These are phyloP conservation scores for Fregata magnificens DNA, from an alignment of 2,113 vertebrate genomes.

Conservation along the genomic window DNA sequence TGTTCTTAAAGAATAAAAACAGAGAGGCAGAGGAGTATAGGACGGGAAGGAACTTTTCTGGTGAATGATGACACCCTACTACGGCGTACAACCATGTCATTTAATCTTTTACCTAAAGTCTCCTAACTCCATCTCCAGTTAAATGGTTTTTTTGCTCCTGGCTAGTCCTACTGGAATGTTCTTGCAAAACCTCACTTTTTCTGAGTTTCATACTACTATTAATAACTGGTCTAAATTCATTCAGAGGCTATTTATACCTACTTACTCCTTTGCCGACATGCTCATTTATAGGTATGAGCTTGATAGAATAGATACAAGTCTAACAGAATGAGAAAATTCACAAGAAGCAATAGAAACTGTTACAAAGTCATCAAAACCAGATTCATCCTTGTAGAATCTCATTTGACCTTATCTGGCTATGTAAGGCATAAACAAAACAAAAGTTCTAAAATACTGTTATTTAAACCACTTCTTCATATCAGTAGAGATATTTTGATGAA, in stretches of 20 bases:
- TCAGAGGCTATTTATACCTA: neutral
- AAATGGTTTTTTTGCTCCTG: neutral
- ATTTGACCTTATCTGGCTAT: too few species aligned
- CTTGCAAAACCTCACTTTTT: neutral
- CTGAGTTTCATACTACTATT: neutral
- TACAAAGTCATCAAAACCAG: neutral
- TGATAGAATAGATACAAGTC: rapidly evolving
- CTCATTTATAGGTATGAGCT: neutral
- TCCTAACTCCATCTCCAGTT: neutral
- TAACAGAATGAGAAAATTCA: neutral
- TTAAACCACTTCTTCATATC: neutral
- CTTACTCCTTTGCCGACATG: neutral
- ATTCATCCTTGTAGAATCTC: too few species aligned
- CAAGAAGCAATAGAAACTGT: neutral
- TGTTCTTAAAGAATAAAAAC: neutral
- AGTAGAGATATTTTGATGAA: neutral
- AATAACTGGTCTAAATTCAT: neutral
- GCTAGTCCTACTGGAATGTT: neutral
- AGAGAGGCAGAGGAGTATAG: neutral
- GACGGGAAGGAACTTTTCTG: neutral
- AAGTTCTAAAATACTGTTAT: too few species aligned
- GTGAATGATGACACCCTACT: neutral
- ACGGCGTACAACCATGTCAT: rapidly evolving
- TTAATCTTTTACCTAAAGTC: neutral
- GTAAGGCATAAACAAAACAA: too few species aligned